Evolutionary conservation across 1,140 invertebrate genomes (phyloP).

Genomic region (Bradynema listronoti): DNA sequence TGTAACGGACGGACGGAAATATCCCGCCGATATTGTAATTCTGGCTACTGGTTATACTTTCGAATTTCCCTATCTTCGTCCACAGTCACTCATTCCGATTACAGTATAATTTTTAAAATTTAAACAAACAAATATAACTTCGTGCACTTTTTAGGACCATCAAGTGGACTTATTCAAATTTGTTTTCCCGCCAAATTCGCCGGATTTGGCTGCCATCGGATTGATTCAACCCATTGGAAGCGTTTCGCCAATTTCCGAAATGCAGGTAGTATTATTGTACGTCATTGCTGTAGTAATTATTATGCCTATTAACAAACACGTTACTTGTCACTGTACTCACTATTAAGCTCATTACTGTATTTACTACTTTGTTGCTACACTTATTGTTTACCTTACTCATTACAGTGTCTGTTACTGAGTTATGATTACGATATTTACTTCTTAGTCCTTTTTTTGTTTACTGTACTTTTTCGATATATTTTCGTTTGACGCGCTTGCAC

Average conservation of each 20-base stretch:
- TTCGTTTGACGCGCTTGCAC: neutral
- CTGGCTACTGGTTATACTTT: constrained; percentile 60
- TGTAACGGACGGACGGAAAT: constrained; percentile 55
- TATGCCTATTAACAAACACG: too few relatives aligned
- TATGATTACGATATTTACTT: constrained; percentile 1
- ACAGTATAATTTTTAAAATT: constrained; percentile 33
- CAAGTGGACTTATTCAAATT: constrained; percentile 61
- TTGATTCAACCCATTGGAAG: constrained; percentile 62
- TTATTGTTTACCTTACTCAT: too few relatives aligned
- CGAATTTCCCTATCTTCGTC: constrained; percentile 58
- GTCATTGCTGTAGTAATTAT: constrained; percentile 24
- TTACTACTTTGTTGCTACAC: too few relatives aligned
- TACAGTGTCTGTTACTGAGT: too few relatives aligned
- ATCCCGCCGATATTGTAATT: constrained; percentile 56
- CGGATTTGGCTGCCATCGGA: constrained; percentile 60
- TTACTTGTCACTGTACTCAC: too few relatives aligned
- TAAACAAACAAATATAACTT: constrained; percentile 10
- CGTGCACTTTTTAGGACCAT: constrained; percentile 53
- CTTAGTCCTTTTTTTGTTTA: neutral
- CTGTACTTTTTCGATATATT: neutral
- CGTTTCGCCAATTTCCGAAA: constrained; percentile 62
- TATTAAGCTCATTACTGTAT: too few relatives aligned
- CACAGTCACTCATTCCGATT: constrained; percentile 38
- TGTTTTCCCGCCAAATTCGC: constrained; percentile 60
- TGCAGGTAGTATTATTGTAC: too few relatives aligned